These are phyloP conservation scores for Uria aalge DNA, from an alignment of 2,113 vertebrate genomes.

Conservation along the genomic window DNA sequence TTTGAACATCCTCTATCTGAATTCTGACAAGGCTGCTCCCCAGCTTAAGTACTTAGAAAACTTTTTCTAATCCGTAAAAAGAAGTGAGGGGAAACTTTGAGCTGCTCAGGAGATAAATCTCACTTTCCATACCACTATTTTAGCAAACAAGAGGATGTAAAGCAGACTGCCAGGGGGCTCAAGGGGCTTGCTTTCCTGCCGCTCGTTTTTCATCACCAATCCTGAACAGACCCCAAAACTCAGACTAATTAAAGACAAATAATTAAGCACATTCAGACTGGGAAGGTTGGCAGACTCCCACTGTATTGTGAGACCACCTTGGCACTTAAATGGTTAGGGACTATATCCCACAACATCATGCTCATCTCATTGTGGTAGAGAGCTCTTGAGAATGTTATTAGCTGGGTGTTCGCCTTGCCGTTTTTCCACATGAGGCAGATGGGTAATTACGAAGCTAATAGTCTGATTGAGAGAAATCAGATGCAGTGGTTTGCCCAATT, in stretches of 20 bases:
- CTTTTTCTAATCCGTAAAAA: background rate
- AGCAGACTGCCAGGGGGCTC: constrained; percentile 8
- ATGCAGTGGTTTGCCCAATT: constrained; percentile 99
- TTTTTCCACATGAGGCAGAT: constrained; percentile 98
- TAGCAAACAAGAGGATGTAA: background rate
- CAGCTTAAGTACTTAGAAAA: background rate
- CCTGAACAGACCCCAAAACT: constrained; percentile 70
- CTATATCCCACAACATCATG: constrained; percentile 88
- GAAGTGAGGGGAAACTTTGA: background rate
- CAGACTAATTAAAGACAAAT: constrained; percentile 78
- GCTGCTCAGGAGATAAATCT: background rate
- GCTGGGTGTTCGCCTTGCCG: constrained; percentile 96
- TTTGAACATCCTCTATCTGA: background rate
- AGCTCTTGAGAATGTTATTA: constrained; percentile 99
- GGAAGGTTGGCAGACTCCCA: constrained; percentile 72
- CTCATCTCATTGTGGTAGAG: constrained; percentile 97
- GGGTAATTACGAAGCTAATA: constrained; percentile 99
- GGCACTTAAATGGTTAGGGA: constrained; percentile 88
- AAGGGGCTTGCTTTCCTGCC: constrained; percentile 18
- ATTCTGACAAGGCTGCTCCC: background rate
- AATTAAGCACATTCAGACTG: constrained; percentile 72
- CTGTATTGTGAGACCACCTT: constrained; percentile 81
- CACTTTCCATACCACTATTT: background rate
- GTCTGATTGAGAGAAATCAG: constrained; percentile 99
- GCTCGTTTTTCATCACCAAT: constrained; percentile 45